Percentiles rank a stretch among this genome's conserved stretches.
These are phyloP conservation scores for Grammomys surdaster DNA, from an alignment of 2,113 vertebrate species.

Conservation along the genomic window DNA sequence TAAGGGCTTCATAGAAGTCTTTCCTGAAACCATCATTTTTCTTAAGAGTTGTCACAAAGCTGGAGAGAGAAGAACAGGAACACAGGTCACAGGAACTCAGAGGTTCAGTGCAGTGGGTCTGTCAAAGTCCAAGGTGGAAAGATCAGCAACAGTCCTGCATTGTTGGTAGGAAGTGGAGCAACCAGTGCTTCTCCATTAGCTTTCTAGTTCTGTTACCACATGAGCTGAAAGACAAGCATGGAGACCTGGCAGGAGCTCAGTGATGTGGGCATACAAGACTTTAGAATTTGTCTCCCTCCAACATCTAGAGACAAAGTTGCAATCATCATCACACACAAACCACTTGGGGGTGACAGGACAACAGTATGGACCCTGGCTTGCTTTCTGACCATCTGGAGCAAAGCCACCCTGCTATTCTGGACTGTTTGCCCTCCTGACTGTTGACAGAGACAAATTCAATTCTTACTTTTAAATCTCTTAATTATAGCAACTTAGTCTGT, in stretches of 20 bases:
- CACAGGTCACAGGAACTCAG: neutral
- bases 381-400: constrained; percentile 12
- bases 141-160: neutral
- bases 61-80: neutral
- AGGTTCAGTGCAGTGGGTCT: neutral
- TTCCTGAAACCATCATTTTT: constrained; percentile 4
- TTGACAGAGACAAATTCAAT: neutral
- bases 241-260: neutral
- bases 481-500: constrained; percentile 53
- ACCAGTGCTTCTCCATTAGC: constrained; percentile 20
- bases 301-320: constrained; percentile 28
- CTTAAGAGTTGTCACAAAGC: neutral
- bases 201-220: constrained; percentile 30
- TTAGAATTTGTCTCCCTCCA: constrained; percentile 16
- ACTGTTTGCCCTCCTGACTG: constrained; percentile 6
- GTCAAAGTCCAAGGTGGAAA: constrained; percentile 1
- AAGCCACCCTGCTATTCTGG: neutral
- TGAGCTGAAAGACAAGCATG: neutral
- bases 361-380: neutral
- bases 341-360: neutral
- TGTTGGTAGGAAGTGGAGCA: constrained; percentile 45
- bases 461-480: constrained; percentile 44
- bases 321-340: neutral
- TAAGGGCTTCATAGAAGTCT: constrained; percentile 2
- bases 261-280: neutral